phyloP scores from a whole-genome alignment of 1,140 invertebrate genomes.

The Lutraria rhynchaena region DNA sequence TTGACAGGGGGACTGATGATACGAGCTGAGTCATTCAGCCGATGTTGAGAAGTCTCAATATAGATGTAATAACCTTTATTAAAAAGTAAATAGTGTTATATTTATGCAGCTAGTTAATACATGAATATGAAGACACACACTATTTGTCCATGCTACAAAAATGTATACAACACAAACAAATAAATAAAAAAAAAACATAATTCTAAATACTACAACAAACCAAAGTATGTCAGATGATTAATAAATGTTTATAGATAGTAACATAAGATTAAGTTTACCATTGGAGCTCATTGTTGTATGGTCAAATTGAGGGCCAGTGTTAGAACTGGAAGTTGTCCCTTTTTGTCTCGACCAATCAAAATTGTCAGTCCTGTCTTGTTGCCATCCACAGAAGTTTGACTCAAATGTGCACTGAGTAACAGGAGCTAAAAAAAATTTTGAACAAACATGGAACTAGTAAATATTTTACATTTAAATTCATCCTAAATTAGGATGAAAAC shows the following conservation, averaged over 20 bases:
- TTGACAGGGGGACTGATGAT: slow-evolving; percentile 64
- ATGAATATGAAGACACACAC: no score
- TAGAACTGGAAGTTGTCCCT: slow-evolving; percentile 61
- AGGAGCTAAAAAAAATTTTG: slow-evolving; percentile 62
- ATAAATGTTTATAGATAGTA: no score
- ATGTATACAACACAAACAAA: no score
- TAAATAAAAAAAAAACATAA: no score
- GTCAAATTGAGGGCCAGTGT: slow-evolving; percentile 74
- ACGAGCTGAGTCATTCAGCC: slow-evolving; percentile 68
- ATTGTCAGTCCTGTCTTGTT: slow-evolving; percentile 67
- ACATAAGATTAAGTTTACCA: no score
- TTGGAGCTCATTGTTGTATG: slow-evolving; percentile 72
- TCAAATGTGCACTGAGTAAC: slow-evolving; percentile 77
- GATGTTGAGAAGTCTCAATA: slow-evolving; percentile 68
- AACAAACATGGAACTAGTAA: no score
- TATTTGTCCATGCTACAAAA: no score
- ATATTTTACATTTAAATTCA: no score
- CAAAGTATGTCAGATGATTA: no score
- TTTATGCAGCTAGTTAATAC: no score
- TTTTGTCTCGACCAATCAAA: slow-evolving; percentile 73
- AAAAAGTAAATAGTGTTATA: background rate
- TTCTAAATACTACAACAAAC: no score
- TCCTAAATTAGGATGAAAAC: no score
- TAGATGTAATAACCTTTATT: slow-evolving; percentile 65
- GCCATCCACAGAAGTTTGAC: slow-evolving; percentile 74